A percentile compares a stretch with the other conserved stretches of the same genome.
Conservation (phyloP, 2,113 vertebrate species). For the Aegypius monachus region DNA sequence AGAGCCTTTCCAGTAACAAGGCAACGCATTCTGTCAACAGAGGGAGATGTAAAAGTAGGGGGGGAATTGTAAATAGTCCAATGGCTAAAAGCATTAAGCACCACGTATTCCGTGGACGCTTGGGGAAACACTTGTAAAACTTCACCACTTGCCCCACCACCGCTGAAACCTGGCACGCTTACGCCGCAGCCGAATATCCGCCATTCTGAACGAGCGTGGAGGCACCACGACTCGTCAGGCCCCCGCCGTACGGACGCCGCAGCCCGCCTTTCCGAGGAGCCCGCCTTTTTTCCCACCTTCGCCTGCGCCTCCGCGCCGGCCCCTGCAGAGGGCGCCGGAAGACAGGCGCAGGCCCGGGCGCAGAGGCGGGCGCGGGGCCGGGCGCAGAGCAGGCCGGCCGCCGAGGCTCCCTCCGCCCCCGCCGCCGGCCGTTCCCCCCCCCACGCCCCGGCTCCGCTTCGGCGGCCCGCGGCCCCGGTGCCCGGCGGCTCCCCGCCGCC, state of each 20-base stretch:
- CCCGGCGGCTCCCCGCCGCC: background rate
- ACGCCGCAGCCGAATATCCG: background rate
- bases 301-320: background rate
- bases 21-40: background rate
- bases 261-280: background rate
- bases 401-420: too few species aligned
- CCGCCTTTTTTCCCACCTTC: background rate
- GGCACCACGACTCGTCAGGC: fast-evolving
- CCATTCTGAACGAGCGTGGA: fast-evolving
- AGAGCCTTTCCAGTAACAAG: background rate
- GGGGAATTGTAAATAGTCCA: background rate
- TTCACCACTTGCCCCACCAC: background rate
- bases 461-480: too few species aligned
- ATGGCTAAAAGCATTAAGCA: background rate
- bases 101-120: fast-evolving
- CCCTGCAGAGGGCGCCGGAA: slow-evolving; percentile 69
- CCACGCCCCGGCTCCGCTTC: too few species aligned
- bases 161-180: background rate
- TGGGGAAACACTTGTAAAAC: background rate
- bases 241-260: fast-evolving
- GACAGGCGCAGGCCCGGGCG: slow-evolving; percentile 26
- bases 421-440: too few species aligned
- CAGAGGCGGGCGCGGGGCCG: too few species aligned
- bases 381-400: too few species aligned
- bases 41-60: background rate